A percentile compares a stretch with the other conserved stretches of the same genome.
These are phyloP conservation scores for Delichon dasypus DNA, from an alignment of 2,797 vertebrate genomes.

Conservation along the genomic window DNA sequence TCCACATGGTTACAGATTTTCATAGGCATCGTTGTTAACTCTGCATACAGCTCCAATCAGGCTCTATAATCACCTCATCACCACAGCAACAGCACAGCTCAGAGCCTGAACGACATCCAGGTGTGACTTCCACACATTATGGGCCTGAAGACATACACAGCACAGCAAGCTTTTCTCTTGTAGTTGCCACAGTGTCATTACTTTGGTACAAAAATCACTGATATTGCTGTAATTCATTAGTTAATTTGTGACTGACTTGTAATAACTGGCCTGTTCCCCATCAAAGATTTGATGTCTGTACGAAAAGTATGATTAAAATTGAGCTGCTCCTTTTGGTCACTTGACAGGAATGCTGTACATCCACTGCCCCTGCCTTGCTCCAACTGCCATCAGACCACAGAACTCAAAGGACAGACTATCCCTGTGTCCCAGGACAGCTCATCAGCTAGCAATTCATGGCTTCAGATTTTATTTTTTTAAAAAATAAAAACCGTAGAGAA, in stretches of 20 bases:
- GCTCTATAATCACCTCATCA: background rate
- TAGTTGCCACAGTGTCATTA: constrained; percentile 9
- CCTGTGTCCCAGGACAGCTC: background rate
- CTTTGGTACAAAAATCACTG: constrained; percentile 40
- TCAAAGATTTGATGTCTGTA: background rate
- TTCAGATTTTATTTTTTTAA: background rate
- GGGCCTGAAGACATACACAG: background rate
- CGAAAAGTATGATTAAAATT: background rate
- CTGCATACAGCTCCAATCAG: background rate
- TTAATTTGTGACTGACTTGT: constrained; percentile 8
- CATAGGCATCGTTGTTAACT: constrained; percentile 13
- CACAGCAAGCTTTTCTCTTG: background rate
- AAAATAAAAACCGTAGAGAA: background rate
- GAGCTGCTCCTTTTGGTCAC: background rate
- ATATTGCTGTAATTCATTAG: constrained; percentile 37
- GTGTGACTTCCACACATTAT: background rate
- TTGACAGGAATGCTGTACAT: background rate
- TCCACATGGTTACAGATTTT: constrained; percentile 45
- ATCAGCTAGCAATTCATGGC: background rate
- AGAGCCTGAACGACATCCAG: background rate
- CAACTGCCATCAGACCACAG: background rate
- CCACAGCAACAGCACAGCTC: background rate
- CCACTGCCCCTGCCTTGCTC: background rate
- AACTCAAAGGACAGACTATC: background rate
- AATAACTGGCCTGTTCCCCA: background rate